A percentile compares a stretch with the other conserved stretches of the same genome.
Evolutionary conservation across 2,888 invertebrate species (phyloP).

Genomic region (Bhutanitis thaidina): DNA sequence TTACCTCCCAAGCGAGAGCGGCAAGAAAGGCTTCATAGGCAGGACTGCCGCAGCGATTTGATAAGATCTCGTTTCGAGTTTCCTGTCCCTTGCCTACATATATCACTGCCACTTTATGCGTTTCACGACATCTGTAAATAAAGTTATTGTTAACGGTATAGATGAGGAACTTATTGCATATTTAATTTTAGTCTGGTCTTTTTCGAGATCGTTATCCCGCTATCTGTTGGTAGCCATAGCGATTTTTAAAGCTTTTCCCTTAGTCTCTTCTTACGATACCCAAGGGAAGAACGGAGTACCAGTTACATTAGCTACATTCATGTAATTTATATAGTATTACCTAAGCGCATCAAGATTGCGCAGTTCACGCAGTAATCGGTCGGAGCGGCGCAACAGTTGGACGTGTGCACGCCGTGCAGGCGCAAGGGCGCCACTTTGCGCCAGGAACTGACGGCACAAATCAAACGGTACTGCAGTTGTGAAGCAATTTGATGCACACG

Average conservation of each 20-base stretch:
- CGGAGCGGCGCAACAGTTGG: conserved; percentile 92
- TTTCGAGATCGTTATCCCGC: no score
- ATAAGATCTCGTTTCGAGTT: conserved; percentile 94
- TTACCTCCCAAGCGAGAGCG: conserved; percentile 82
- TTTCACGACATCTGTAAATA: conserved; percentile 88
- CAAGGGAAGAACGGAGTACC: no score
- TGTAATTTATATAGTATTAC: no score
- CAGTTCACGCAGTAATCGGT: conserved; percentile 92
- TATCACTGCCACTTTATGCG: conserved; percentile 98
- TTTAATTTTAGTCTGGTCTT: no score
- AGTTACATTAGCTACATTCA: no score
- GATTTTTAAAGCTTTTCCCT: no score
- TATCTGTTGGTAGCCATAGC: no score
- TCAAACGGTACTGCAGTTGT: conserved; percentile 83
- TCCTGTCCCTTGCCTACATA: conserved; percentile 99
- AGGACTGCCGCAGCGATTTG: conserved; percentile 94
- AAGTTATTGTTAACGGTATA: neutral
- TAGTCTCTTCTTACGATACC: no score
- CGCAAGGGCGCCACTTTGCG: conserved; percentile 93
- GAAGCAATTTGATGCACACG: conserved; percentile 20
- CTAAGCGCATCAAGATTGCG: conserved; percentile 95
- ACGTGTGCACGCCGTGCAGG: conserved; percentile 93
- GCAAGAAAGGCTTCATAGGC: conserved; percentile 93
- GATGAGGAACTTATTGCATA: no score
- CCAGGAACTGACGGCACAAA: conserved; percentile 92